Evolutionary conservation across 1,140 invertebrate species (phyloP).

Genomic region (Leptopilina clavipes): DNA sequence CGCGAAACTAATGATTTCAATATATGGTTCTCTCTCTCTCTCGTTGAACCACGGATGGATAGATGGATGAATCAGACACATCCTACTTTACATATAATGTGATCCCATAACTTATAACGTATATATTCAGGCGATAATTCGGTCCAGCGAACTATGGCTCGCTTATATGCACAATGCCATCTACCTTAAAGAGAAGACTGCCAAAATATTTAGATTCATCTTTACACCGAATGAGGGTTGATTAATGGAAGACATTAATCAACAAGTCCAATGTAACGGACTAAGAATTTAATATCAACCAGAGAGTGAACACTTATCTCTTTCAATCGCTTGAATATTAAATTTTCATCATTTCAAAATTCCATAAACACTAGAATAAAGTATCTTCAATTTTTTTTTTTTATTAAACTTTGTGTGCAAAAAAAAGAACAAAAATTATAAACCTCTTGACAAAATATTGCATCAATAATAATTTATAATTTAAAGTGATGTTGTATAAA

Average conservation of each 20-base stretch:
- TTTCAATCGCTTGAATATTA: constrained; percentile 59
- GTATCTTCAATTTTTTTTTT: too few species aligned
- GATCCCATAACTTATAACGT: constrained; percentile 52
- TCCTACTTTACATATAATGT: constrained; percentile 58
- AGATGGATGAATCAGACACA: constrained; percentile 43
- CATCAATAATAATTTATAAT: too few species aligned
- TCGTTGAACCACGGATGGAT: constrained; percentile 4
- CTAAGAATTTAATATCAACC: constrained; percentile 62
- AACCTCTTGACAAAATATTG: too few species aligned
- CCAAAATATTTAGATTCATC: constrained; percentile 59
- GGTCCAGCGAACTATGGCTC: not conserved
- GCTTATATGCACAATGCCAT: constrained; percentile 26
- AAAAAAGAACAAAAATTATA: not conserved
- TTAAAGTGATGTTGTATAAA: too few species aligned
- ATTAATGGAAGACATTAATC: constrained; percentile 60
- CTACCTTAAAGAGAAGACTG: constrained; percentile 41
- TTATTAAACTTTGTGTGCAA: too few species aligned
- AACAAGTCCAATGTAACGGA: constrained; percentile 53
- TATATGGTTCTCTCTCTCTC: not conserved
- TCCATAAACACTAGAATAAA: too few species aligned
- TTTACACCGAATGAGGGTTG: constrained; percentile 56
- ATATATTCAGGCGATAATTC: constrained; percentile 49
- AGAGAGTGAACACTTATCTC: constrained; percentile 54
- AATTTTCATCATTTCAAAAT: constrained; percentile 32
- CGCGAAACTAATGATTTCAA: constrained; percentile 32